Evolutionary conservation across 2,888 invertebrate genomes (phyloP).

Genomic region (Theretra japonica): DNA sequence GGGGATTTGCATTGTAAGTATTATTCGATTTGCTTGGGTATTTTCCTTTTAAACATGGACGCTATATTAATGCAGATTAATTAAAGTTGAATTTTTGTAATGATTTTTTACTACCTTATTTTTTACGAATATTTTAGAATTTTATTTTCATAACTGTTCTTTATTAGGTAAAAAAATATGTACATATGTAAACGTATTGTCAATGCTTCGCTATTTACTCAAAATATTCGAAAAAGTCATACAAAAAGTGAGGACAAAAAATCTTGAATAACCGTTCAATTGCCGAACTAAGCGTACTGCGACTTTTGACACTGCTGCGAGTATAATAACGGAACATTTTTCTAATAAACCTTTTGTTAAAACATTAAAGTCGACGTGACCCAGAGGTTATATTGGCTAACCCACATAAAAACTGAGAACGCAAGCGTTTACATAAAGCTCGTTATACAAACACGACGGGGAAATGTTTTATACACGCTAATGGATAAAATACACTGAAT

Average conservation of each 20-base stretch:
- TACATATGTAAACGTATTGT: too few relatives aligned
- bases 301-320: neutral
- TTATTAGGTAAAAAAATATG: too few relatives aligned
- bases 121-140: too few relatives aligned
- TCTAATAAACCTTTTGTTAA: conserved; percentile 2
- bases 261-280: neutral
- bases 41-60: neutral
- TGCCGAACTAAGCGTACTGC: neutral
- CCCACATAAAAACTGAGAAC: conserved; percentile 24
- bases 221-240: neutral
- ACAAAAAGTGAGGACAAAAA: neutral
- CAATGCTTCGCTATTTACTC: too few relatives aligned
- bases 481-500: conserved; percentile 44
- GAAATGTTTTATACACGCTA: conserved; percentile 38
- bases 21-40: neutral
- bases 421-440: conserved; percentile 31
- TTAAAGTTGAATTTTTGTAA: neutral
- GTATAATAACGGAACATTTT: conserved; percentile 11
- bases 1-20: neutral
- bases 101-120: too few relatives aligned
- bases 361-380: conserved; percentile 15
- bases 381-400: conserved; percentile 23
- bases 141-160: too few relatives aligned
- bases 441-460: conserved; percentile 29
- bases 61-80: too few relatives aligned